Evolutionary conservation across 2,888 invertebrate genomes (phyloP).

Genomic region (Cantharis lateralis): DNA sequence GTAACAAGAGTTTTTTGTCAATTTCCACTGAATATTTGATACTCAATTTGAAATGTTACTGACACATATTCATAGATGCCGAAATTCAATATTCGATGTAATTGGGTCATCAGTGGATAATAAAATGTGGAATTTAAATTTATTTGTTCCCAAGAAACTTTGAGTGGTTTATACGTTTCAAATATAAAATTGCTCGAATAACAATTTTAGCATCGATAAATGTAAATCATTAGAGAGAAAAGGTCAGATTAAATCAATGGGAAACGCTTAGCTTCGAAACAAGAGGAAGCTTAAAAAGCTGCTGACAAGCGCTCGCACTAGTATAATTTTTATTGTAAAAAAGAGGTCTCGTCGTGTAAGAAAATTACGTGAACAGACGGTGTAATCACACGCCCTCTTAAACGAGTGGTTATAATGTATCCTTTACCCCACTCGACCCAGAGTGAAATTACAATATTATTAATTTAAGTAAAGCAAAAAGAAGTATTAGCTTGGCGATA

Average conservation of each 20-base stretch:
- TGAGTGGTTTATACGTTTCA: not conserved
- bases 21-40: slow-evolving; percentile 18
- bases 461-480: not conserved
- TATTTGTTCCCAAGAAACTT: not conserved
- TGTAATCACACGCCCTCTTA: not conserved
- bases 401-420: not conserved
- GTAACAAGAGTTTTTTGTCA: slow-evolving; percentile 19
- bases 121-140: not conserved
- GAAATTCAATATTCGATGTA: not conserved
- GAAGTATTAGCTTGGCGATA: not conserved
- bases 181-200: not conserved
- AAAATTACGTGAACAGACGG: not conserved
- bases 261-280: not conserved
- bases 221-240: not conserved
- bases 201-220: not conserved
- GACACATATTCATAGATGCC: slow-evolving; percentile 3
- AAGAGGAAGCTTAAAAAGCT: not conserved
- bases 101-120: not conserved
- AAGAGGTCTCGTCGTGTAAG: not conserved
- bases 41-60: slow-evolving; percentile 18
- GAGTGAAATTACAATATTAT: not conserved
- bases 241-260: not conserved
- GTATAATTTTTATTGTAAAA: not conserved
- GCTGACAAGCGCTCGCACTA: not conserved
- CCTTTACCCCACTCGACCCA: not conserved